Evolutionary conservation across 2,113 vertebrate species (phyloP), one percentile per base, ranked within the genome.

Genomic region (Aspiorhynchus laticeps): DNA sequence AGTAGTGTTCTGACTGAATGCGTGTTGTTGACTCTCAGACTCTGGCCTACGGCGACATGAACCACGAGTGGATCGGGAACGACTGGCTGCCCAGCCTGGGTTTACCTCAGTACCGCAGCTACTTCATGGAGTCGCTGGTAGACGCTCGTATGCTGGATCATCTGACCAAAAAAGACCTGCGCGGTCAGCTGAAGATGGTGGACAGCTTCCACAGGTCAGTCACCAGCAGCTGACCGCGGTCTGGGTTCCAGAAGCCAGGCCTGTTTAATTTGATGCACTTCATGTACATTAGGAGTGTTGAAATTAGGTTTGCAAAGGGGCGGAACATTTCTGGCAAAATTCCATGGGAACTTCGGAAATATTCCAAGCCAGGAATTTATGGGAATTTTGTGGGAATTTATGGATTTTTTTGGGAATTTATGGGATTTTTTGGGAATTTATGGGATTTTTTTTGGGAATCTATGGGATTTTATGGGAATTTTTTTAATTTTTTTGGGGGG

Each of bases 61-160:
- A 99, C 94, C 98, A 99, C 0, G 98, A 99, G 92, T 99, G 98
- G 98, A 98, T 99, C 0, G 98, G 98, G 48, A 99, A 99, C 0
- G 97, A 99, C 90, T 99, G 98, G 98, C 95, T 99, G 51, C 98
- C 98, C 3, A 97, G 96, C 67, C 94, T 99, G 87, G 98, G 98
- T 8, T 89, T 99, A 33, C 97, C 98, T 0, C 98, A 99, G 93
- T 99, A 99, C 89, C 97, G 98, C 71, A 99, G 98, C 91, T 98
- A 98, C 88, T 99, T 99, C 93, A 99, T 99, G 98, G 98, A 99
- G 91, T 99, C 98, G 81, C 96, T 99, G 43, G 98, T 99, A 63
- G 98, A 99, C n/a, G 98, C 98, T 14, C 95, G 98, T 5, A 99
- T 99, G 98, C 96, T 99, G 17, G 98, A 99, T 91, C 98, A 99